A percentile compares a stretch with the other conserved stretches of the same genome.
These are phyloP conservation scores for Protophormia terraenovae DNA, from an alignment of 2,888 invertebrate genomes.

Conservation along the genomic window DNA sequence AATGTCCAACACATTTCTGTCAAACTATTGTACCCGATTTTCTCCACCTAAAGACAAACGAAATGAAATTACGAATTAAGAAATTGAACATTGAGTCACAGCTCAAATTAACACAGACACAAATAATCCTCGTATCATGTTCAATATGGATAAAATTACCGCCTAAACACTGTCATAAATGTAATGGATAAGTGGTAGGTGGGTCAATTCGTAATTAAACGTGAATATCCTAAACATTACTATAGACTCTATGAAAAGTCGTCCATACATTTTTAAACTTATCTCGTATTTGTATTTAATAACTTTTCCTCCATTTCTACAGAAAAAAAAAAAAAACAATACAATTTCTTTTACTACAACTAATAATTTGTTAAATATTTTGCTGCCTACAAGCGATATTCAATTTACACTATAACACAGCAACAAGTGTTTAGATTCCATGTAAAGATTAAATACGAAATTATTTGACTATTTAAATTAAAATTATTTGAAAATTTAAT, in stretches of 20 bases:
- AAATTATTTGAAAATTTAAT: slow-evolving; percentile 42
- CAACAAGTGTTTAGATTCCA: slow-evolving; percentile 56
- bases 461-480: slow-evolving; percentile 52
- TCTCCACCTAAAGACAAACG: slow-evolving; percentile 31
- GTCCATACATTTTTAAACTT: neutral
- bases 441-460: slow-evolving; percentile 51
- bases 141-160: slow-evolving; percentile 6
- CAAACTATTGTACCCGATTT: neutral
- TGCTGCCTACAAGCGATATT: slow-evolving; percentile 33
- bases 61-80: slow-evolving; percentile 29
- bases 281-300: neutral
- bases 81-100: slow-evolving; percentile 1
- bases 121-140: neutral
- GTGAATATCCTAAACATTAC: neutral
- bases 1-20: slow-evolving; percentile 24
- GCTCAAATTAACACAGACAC: neutral
- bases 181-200: neutral
- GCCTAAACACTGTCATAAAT: slow-evolving; percentile 38
- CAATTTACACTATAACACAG: slow-evolving; percentile 47
- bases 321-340: neutral
- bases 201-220: neutral
- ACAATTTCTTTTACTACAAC: slow-evolving; percentile 6
- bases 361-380: slow-evolving; percentile 47
- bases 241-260: no score
- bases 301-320: neutral